Conservation (phyloP, 2,113 vertebrate genomes). For the Eulemur rufifrons region DNA sequence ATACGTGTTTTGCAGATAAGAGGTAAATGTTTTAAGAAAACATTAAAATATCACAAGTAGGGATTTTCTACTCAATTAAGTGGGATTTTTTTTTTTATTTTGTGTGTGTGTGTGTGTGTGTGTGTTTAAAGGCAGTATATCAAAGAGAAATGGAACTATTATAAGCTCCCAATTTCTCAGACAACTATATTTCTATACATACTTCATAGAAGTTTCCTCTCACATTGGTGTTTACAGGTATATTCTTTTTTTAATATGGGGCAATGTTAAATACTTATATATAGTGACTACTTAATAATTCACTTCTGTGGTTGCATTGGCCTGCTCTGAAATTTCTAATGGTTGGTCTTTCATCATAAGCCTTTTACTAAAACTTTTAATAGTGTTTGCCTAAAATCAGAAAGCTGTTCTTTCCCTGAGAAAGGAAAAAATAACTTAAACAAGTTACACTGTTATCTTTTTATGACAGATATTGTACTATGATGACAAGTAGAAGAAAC, state of each 20-base stretch:
- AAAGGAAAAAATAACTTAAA: neutral
- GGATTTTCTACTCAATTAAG: neutral
- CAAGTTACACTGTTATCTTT: neutral
- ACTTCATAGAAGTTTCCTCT: neutral
- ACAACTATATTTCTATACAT: neutral
- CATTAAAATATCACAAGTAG: constrained; percentile 50
- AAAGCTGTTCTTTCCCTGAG: neutral
- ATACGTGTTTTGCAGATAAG: neutral
- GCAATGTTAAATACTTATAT: neutral
- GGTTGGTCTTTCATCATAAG: neutral
- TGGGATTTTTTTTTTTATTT: neutral
- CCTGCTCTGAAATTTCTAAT: neutral
- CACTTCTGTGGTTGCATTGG: neutral
- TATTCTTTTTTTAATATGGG: neutral
- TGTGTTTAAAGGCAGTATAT: neutral
- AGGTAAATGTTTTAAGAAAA: constrained; percentile 58
- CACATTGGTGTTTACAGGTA: neutral
- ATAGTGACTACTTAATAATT: neutral
- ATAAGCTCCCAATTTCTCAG: neutral
- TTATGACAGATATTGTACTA: neutral
- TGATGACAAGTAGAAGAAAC: neutral
- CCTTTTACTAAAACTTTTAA: neutral
- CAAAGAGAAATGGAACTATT: constrained; percentile 27
- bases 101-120: neutral
- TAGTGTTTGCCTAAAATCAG: neutral